Percentiles rank a stretch among this genome's conserved stretches.
These are phyloP conservation scores for Drosophila fungiperda DNA, from an alignment of 2,888 invertebrate genomes.

Conservation along the genomic window DNA sequence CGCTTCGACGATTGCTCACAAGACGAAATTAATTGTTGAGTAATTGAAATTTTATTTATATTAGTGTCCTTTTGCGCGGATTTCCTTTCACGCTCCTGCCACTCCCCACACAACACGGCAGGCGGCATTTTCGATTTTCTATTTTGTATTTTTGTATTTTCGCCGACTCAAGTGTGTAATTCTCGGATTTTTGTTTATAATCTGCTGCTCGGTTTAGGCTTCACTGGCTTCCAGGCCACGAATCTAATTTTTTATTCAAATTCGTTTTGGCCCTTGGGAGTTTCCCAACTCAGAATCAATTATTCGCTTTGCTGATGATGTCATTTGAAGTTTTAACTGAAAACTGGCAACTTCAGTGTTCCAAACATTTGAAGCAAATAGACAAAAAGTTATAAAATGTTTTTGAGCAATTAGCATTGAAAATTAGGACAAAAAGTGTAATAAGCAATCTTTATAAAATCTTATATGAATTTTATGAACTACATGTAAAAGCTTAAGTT, in stretches of 20 bases:
- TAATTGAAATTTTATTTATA: conserved; percentile 86
- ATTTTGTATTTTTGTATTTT: not conserved
- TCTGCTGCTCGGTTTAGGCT: conserved; percentile 53
- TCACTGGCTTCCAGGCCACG: conserved; percentile 52
- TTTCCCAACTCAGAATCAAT: conserved; percentile 60
- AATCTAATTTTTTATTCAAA: conserved; percentile 68
- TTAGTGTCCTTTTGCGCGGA: conserved; percentile 83
- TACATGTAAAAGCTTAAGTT: not conserved
- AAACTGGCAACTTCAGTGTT: not conserved
- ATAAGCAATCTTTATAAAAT: accelerated
- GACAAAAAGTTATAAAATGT: not conserved
- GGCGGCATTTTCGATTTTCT: conserved; percentile 23
- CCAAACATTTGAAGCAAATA: not conserved
- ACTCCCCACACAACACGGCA: conserved; percentile 21
- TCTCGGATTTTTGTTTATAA: conserved; percentile 53
- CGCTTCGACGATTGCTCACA: conserved; percentile 83
- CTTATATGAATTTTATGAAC: not conserved
- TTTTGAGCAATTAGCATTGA: not conserved
- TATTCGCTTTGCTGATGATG: conserved; percentile 67
- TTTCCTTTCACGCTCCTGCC: conserved; percentile 50
- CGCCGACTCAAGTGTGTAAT: conserved; percentile 66
- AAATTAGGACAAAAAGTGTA: not conserved
- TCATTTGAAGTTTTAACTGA: conserved; percentile 39
- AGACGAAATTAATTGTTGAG: conserved; percentile 85
- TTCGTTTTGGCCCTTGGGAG: conserved; percentile 34